Evolutionary conservation across 2,888 invertebrate genomes (phyloP).

Genomic region (Hipparchia semele): DNA sequence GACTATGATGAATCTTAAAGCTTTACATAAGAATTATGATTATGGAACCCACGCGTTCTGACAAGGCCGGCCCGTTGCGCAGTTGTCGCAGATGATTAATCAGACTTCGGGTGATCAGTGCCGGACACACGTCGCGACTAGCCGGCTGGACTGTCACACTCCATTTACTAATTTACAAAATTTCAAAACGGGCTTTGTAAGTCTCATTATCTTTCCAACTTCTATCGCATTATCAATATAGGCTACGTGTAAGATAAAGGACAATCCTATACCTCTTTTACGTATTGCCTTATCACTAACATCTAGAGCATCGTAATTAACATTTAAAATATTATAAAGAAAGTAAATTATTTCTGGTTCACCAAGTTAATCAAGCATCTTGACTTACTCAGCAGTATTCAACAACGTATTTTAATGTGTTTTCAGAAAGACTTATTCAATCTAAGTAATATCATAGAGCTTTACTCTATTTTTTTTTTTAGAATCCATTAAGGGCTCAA

Average conservation of each 20-base stretch:
- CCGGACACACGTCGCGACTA: slow-evolving; percentile 69
- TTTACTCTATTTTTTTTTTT: slow-evolving; percentile 47
- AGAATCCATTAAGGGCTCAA: slow-evolving; percentile 47
- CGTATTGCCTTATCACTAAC: not conserved
- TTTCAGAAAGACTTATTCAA: slow-evolving; percentile 40
- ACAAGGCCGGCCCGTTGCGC: slow-evolving; percentile 76
- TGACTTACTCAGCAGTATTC: slow-evolving; percentile 18
- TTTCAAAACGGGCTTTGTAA: slow-evolving; percentile 12
- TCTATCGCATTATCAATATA: not conserved
- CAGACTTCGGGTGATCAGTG: slow-evolving; percentile 65
- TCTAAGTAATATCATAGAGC: slow-evolving; percentile 45
- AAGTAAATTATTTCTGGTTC: not conserved
- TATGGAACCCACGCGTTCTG: slow-evolving; percentile 68
- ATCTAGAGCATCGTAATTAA: not conserved
- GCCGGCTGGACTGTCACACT: slow-evolving; percentile 47
- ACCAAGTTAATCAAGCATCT: slow-evolving; percentile 28
- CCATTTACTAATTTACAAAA: not conserved
- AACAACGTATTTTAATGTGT: slow-evolving; percentile 49
- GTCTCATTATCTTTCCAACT: slow-evolving; percentile 10
- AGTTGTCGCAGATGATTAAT: slow-evolving; percentile 79
- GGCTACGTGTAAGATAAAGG: not conserved
- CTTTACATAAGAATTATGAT: slow-evolving; percentile 63
- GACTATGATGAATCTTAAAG: slow-evolving; percentile 59
- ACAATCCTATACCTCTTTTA: not conserved
- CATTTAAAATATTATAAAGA: not conserved